phyloP scores from a whole-genome alignment of 1,140 invertebrate genomes.

The Drosophila gunungcola region DNA sequence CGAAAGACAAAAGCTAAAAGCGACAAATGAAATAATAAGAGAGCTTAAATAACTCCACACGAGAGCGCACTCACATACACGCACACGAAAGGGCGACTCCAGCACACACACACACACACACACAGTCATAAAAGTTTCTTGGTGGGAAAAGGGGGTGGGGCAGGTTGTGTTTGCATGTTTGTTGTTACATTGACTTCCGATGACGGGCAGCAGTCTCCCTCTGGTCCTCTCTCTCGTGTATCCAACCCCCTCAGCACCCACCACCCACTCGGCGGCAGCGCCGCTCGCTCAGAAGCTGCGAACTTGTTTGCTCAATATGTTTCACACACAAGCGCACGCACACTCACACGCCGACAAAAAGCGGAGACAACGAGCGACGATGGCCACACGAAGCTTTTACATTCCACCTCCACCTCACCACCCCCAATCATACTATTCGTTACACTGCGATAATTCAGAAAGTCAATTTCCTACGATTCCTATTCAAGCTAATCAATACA shows the following conservation, averaged over 20 bases:
- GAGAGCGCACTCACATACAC: slow-evolving; percentile 43
- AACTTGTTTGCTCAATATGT: slow-evolving; percentile 84
- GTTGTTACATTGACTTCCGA: slow-evolving; percentile 83
- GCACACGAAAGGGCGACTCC: slow-evolving; percentile 17
- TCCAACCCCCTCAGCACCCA: slow-evolving; percentile 3
- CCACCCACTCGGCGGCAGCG: slow-evolving; percentile 31
- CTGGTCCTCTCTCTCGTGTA: slow-evolving; percentile 2
- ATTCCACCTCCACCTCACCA: slow-evolving; percentile 10
- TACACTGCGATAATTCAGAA: slow-evolving; percentile 4
- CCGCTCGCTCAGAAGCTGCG: slow-evolving; percentile 73
- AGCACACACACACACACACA: slow-evolving; percentile 13
- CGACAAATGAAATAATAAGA: slow-evolving; percentile 84
- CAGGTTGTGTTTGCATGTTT: slow-evolving; percentile 75
- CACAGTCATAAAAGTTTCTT: slow-evolving; percentile 14
- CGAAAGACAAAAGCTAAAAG: slow-evolving; percentile 83
- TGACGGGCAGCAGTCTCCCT: slow-evolving; percentile 65
- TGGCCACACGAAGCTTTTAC: slow-evolving; percentile 69
- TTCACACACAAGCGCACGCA: slow-evolving; percentile 62
- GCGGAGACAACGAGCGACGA: slow-evolving; percentile 41
- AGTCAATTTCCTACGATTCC: too few relatives aligned
- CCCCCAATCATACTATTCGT: not conserved
- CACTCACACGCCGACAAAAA: slow-evolving; percentile 27
- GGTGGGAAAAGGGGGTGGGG: slow-evolving; percentile 6
- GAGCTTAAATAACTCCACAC: slow-evolving; percentile 83
- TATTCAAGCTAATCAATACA: too few relatives aligned